Percentiles rank a stretch among this genome's conserved stretches.
Evolutionary conservation across 2,888 invertebrate genomes (phyloP).

Genomic region (Osedax frankpressi): DNA sequence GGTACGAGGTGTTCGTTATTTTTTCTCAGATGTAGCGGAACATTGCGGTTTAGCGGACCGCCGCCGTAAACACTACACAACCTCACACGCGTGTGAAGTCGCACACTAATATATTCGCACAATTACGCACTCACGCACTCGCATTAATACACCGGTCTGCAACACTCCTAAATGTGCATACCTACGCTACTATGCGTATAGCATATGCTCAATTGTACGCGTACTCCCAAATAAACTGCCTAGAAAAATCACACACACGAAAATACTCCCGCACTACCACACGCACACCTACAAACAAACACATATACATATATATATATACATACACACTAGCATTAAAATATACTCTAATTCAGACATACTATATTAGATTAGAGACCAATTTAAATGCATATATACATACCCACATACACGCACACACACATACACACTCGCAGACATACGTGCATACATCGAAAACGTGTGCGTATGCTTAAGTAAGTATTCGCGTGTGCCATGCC

Average conservation of each 20-base stretch:
- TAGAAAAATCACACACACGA: not conserved
- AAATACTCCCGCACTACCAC: not conserved
- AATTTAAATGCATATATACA: not conserved
- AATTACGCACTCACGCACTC: not conserved
- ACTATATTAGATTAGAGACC: not conserved
- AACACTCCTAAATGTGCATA: too few species aligned
- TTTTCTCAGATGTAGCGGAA: too few species aligned
- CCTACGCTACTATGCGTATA: too few species aligned
- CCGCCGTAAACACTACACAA: too few species aligned
- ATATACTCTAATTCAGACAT: not conserved
- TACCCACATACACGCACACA: slow-evolving; percentile 4
- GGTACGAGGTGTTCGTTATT: too few species aligned
- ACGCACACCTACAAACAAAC: not conserved
- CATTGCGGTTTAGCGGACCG: too few species aligned
- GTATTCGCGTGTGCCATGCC: too few species aligned
- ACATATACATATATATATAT: not conserved
- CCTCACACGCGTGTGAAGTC: too few species aligned
- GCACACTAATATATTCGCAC: not conserved
- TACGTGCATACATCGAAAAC: not conserved
- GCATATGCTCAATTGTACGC: too few species aligned
- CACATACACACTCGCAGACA: not conserved
- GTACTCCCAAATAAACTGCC: not conserved
- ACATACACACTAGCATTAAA: not conserved
- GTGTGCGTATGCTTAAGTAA: too few species aligned
- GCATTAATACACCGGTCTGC: too few species aligned